Conservation (phyloP, 2,888 invertebrate species). For the Caenorhabditis japonica region DNA sequence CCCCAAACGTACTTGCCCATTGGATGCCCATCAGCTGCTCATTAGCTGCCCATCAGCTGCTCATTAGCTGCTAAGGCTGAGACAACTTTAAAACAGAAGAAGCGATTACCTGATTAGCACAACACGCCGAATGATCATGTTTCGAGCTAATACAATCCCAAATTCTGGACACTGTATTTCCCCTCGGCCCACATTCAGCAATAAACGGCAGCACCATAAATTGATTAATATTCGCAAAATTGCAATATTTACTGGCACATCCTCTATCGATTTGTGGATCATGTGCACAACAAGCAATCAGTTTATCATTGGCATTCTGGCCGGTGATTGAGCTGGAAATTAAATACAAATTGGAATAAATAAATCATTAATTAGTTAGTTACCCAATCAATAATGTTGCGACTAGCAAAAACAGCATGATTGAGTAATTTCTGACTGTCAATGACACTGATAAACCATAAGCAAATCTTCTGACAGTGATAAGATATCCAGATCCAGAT, state of each 20-base stretch:
- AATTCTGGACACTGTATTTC: conserved; percentile 63
- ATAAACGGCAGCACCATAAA: conserved; percentile 62
- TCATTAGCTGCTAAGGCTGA: too few relatives aligned
- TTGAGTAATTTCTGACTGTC: too few relatives aligned
- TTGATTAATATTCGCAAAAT: conserved; percentile 49
- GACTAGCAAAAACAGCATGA: too few relatives aligned
- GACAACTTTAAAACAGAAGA: too few relatives aligned
- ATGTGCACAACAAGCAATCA: conserved; percentile 54
- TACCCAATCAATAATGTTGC: too few relatives aligned
- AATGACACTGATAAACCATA: too few relatives aligned
- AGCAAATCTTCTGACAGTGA: too few relatives aligned
- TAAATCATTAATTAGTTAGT: too few relatives aligned
- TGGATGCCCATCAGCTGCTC: too few relatives aligned
- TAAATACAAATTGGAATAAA: not conserved
- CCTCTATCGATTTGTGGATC: conserved; percentile 54
- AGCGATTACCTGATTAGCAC: conserved; percentile 63
- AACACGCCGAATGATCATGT: conserved; percentile 67
- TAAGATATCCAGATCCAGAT: too few relatives aligned
- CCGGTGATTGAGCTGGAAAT: conserved; percentile 8
- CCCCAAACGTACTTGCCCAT: too few relatives aligned
- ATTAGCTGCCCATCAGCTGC: too few relatives aligned
- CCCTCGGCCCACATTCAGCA: conserved; percentile 64
- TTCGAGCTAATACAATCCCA: conserved; percentile 72
- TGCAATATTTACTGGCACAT: conserved; percentile 61
- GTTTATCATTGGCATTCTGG: conserved; percentile 54